Base-by-base conservation (phyloP, 1,140 invertebrate species). In the Cyclina sinensis region DNA sequence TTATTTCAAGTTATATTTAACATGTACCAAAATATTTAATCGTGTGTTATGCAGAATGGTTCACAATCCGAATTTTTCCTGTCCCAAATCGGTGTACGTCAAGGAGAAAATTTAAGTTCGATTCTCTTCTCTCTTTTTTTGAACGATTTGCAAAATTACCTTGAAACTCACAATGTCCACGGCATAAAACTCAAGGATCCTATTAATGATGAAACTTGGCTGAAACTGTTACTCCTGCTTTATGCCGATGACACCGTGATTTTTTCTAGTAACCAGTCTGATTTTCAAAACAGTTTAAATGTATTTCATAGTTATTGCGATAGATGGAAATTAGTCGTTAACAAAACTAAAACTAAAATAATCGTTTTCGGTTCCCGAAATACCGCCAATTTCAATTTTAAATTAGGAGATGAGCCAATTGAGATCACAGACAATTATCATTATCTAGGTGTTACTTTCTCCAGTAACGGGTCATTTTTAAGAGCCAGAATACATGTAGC, bases 21-120 rank as follows among this genome's bases (percentile, higher is more conserved):
- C 73, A 85, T 90, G 62, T 90, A 89, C 43, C 59, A 81, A 30
- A 59, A 68, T 43, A 74, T 81, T 21, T 88, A 90, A 65, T 88
- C 86, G 16, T 74, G 76, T 46, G 65, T 90, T 35, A 21, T 12
- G 21, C 24, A 46, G 16, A 76, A 89, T 62, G 62, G 46, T 59
- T 74, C 11, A 37, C n/a, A 74, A 30, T 90, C 76, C 2, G 14
- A 46, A 21, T 62, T 27, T 62, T 89, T 89, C 51, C 2, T 14
- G 24, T 79, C 43, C 21, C 11, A 46, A 57, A 70, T 51, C 16
- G 88, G 81, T 1, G 81, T 89, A 24, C 65, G 81, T 43, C 86
- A 89, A 43, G 86, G 86, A 59, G 89, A 73, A 37, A 73, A 73
- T 39, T 24, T 73, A 39, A 73, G 68, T 21, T 35, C 68, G 35